Evolutionary conservation across 2,888 invertebrate species (phyloP).

Genomic region (Acronicta alni): DNA sequence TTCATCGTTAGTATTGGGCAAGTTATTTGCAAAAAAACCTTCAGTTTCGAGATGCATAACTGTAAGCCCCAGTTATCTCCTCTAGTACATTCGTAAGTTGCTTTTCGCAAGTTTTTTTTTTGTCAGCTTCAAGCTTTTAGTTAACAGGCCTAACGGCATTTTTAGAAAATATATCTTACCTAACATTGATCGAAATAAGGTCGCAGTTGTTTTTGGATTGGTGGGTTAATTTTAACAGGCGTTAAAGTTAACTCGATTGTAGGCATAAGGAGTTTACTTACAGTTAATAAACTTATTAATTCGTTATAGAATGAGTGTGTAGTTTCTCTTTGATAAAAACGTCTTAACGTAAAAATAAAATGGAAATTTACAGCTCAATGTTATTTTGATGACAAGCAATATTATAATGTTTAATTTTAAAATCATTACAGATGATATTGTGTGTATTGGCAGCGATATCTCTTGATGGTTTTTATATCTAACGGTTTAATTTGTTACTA

Average conservation of each 20-base stretch:
- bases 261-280: conserved; percentile 36
- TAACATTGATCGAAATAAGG: conserved; percentile 47
- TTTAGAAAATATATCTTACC: conserved; percentile 34
- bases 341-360: conserved; percentile 5
- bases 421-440: conserved; percentile 58
- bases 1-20: too few species aligned
- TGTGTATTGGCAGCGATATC: conserved; percentile 53
- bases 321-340: conserved; percentile 27
- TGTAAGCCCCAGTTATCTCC: conserved; percentile 3
- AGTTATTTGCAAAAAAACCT: too few species aligned
- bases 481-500: conserved; percentile 25
- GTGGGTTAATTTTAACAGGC: conserved; percentile 28
- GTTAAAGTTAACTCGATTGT: conserved; percentile 32
- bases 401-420: conserved; percentile 40
- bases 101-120: conserved; percentile 52
- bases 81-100: conserved; percentile 30
- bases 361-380: conserved; percentile 6
- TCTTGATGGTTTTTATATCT: conserved; percentile 54
- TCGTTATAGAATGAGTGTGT: conserved; percentile 6
- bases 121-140: conserved; percentile 50
- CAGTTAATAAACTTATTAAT: conserved; percentile 11
- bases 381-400: conserved; percentile 24
- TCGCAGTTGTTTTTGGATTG: conserved; percentile 38
- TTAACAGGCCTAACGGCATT: conserved; percentile 39
- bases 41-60: too few species aligned